A percentile compares a stretch with the other conserved stretches of the same genome.
Evolutionary conservation across 2,113 vertebrate genomes (phyloP).

Genomic region (Pangasianodon hypophthalmus): DNA sequence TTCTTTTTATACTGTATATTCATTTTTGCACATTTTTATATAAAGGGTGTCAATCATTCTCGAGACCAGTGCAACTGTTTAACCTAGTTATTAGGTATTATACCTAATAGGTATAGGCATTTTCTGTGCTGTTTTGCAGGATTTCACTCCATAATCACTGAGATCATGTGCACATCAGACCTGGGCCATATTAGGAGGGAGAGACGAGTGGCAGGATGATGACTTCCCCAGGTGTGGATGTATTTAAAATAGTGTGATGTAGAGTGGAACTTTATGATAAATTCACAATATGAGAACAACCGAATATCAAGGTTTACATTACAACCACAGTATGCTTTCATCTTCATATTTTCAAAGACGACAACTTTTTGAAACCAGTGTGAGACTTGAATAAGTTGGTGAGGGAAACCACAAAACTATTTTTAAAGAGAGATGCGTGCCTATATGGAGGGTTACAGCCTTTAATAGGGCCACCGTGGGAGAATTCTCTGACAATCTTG

Average conservation of each 20-base stretch:
- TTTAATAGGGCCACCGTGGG: too few species aligned
- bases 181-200: slow-evolving; percentile 92
- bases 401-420: background rate
- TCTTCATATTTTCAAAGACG: background rate
- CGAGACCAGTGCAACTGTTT: background rate
- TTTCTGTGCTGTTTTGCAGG: slow-evolving; percentile 39
- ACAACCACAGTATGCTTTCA: background rate
- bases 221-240: slow-evolving; percentile 84
- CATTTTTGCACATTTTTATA: background rate
- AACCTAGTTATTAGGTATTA: background rate
- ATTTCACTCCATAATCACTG: slow-evolving; percentile 25
- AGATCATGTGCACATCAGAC: slow-evolving; percentile 86
- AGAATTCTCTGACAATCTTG: too few species aligned
- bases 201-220: slow-evolving; percentile 92
- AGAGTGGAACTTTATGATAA: background rate
- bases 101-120: background rate
- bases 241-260: background rate
- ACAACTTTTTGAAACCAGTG: background rate
- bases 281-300: background rate
- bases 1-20: background rate
- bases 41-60: background rate
- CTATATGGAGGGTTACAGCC: background rate
- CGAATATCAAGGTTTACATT: background rate
- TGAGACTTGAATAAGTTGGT: background rate
- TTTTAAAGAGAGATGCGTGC: background rate